These are phyloP conservation scores for Drosophila kurseongensis DNA, from an alignment of 1,140 invertebrate species.

Conservation along the genomic window DNA sequence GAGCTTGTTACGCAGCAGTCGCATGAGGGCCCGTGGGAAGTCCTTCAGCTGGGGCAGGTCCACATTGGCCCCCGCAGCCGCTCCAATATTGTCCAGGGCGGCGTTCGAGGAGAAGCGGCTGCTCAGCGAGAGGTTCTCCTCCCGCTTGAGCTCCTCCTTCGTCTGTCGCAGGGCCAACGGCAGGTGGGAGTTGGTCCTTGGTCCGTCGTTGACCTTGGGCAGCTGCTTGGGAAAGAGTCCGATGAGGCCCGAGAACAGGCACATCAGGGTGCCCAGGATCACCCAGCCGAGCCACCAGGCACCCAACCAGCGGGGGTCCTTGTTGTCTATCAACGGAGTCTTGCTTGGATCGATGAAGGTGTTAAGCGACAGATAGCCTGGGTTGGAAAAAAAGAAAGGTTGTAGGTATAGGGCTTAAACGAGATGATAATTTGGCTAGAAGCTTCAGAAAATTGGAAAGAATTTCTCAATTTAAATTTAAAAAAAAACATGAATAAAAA, in stretches of 20 bases:
- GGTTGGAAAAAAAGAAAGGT: constrained; percentile 2
- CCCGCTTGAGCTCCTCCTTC: constrained; percentile 66
- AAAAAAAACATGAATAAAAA: no score
- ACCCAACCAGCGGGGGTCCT: constrained; percentile 88
- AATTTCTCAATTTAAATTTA: no score
- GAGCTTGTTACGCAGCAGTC: constrained; percentile 87
- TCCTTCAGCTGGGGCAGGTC: constrained; percentile 84
- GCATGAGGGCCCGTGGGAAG: constrained; percentile 86
- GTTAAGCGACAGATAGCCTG: constrained; percentile 88
- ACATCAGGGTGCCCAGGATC: constrained; percentile 86
- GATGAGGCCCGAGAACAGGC: constrained; percentile 87
- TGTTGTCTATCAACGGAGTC: constrained; percentile 87
- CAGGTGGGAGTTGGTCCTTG: constrained; percentile 70
- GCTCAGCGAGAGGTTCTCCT: constrained; percentile 70
- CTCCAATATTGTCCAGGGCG: constrained; percentile 64
- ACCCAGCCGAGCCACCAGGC: constrained; percentile 91
- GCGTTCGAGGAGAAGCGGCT: constrained; percentile 73
- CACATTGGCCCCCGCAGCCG: constrained; percentile 49
- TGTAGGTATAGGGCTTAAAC: no score
- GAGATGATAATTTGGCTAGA: no score
- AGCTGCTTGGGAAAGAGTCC: constrained; percentile 87
- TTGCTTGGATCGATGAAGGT: constrained; percentile 88
- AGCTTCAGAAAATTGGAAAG: no score
- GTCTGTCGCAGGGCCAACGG: constrained; percentile 69
- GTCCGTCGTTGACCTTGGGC: constrained; percentile 60